phyloP scores from a whole-genome alignment of 1,140 invertebrate genomes.

The Zaprionus ornatus region DNA sequence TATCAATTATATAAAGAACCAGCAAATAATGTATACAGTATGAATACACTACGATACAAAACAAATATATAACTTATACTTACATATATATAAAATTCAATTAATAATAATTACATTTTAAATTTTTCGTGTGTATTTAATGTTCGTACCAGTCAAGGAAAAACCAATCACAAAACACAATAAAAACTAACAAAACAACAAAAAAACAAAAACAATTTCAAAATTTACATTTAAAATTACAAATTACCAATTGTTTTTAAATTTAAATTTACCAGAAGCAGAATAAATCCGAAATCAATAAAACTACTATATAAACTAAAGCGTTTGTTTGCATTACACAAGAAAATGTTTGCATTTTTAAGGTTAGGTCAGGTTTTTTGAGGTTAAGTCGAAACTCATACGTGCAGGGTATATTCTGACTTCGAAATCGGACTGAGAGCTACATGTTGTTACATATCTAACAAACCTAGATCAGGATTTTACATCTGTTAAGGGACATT shows the following conservation, averaged over 20 bases:
- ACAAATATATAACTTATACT: slow-evolving; percentile 32
- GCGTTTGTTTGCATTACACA: not conserved
- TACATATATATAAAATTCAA: slow-evolving; percentile 55
- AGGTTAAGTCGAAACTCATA: too few species aligned
- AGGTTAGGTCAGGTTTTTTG: too few species aligned
- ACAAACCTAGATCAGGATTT: too few species aligned
- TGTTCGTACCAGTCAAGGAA: slow-evolving; percentile 61
- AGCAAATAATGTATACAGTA: slow-evolving; percentile 18
- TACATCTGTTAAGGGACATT: too few species aligned
- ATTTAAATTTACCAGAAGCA: slow-evolving; percentile 66
- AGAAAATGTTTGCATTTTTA: not conserved
- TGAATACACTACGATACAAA: slow-evolving; percentile 25
- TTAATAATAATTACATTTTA: slow-evolving; percentile 69
- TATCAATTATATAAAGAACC: slow-evolving; percentile 50
- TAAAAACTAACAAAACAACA: slow-evolving; percentile 27
- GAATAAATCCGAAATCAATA: slow-evolving; percentile 69
- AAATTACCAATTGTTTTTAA: slow-evolving; percentile 68
- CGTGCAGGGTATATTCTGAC: too few species aligned
- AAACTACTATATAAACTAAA: slow-evolving; percentile 67
- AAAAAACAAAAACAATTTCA: slow-evolving; percentile 41
- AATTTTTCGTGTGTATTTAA: slow-evolving; percentile 75
- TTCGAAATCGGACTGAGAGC: too few species aligned
- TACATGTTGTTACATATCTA: too few species aligned
- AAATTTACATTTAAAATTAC: slow-evolving; percentile 55
- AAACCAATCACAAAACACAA: slow-evolving; percentile 6